Evolutionary conservation across 2,113 vertebrate genomes (phyloP).

Genomic region (Periophthalmodon schlosseri): DNA sequence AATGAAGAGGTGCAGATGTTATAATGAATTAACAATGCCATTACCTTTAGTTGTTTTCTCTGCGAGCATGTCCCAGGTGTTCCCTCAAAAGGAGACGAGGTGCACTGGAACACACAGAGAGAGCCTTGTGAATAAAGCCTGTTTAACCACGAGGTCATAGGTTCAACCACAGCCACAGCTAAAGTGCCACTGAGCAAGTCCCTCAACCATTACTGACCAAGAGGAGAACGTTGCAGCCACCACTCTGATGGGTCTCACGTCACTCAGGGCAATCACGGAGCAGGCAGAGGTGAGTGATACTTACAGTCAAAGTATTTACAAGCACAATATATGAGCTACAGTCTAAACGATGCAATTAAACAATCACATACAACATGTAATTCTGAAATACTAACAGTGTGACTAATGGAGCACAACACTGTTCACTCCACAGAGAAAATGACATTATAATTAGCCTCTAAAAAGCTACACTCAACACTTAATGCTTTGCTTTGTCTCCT

Average conservation of each 20-base stretch:
- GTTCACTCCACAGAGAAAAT: constrained; percentile 21
- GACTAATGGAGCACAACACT: constrained; percentile 10
- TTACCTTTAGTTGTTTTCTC: constrained; percentile 49
- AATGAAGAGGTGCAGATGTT: not conserved
- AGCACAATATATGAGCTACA: constrained; percentile 12
- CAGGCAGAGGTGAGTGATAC: constrained; percentile 3
- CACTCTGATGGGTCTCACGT: not conserved
- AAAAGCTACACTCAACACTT: constrained; percentile 11
- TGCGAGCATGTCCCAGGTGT: constrained; percentile 17
- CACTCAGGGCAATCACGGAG: not conserved
- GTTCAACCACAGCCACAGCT: constrained; percentile 47
- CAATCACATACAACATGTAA: constrained; percentile 22
- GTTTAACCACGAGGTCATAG: constrained; percentile 56
- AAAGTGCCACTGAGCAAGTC: constrained; percentile 38
- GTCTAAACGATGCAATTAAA: constrained; percentile 19
- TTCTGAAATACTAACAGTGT: not conserved
- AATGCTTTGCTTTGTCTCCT: constrained; percentile 28
- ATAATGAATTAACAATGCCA: constrained; percentile 13
- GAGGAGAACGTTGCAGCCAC: not conserved
- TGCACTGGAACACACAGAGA: constrained; percentile 43
- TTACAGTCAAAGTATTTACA: constrained; percentile 14
- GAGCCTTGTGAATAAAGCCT: constrained; percentile 32
- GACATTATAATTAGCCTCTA: constrained; percentile 19
- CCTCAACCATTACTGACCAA: constrained; percentile 20
- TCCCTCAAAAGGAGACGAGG: constrained; percentile 7